Evolutionary conservation across 1,140 invertebrate species (phyloP).

Genomic region (Pteromalus puparum): DNA sequence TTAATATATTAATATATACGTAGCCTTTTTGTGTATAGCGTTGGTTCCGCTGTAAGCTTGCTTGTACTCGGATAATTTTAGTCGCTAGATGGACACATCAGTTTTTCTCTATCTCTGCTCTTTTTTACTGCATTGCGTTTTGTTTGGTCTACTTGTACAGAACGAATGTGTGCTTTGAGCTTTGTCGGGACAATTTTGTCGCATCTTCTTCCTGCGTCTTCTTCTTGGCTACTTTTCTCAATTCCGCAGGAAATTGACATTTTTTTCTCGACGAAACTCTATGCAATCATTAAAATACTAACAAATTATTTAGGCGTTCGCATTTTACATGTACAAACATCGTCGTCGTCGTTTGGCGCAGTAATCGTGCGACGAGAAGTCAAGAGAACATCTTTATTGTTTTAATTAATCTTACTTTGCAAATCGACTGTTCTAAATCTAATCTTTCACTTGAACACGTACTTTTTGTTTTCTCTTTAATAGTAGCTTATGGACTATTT

Average conservation of each 20-base stretch:
- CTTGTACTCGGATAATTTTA: background rate
- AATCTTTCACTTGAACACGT: slow-evolving; percentile 37
- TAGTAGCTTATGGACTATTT: slow-evolving; percentile 33
- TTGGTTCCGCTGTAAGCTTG: background rate
- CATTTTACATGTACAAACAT: slow-evolving; percentile 40
- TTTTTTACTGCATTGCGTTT: background rate
- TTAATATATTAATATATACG: background rate
- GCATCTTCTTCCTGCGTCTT: too few species aligned
- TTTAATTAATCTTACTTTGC: slow-evolving; percentile 1
- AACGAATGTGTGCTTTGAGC: background rate
- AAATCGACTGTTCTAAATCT: slow-evolving; percentile 12
- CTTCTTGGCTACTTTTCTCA: background rate
- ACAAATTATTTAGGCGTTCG: slow-evolving; percentile 24
- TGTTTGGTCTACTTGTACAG: slow-evolving; percentile 5
- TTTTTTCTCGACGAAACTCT: slow-evolving; percentile 14
- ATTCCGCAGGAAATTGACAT: background rate
- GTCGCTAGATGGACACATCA: slow-evolving; percentile 4
- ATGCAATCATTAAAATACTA: slow-evolving; percentile 34
- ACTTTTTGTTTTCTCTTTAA: slow-evolving; percentile 32
- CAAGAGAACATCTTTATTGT: background rate
- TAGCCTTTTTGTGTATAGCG: background rate
- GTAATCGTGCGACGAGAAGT: slow-evolving; percentile 16
- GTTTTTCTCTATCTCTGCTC: background rate
- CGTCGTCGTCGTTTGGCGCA: slow-evolving; percentile 2
- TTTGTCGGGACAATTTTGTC: background rate